Conservation (phyloP, 2,797 vertebrate genomes). For the Echeneis naucrates region DNA sequence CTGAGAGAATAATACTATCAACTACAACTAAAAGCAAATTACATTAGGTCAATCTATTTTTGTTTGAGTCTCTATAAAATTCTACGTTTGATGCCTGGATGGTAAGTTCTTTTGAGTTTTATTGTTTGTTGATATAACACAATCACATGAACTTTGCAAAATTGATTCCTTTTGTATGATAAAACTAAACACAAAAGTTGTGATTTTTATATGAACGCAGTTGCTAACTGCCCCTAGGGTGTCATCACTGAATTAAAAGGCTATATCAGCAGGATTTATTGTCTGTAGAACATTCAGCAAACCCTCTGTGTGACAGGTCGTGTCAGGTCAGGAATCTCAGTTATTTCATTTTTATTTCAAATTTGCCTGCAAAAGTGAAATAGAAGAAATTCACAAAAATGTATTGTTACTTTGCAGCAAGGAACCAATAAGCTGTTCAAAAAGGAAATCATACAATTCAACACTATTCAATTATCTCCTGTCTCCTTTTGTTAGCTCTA, state of each 20-base stretch:
- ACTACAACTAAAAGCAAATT: conserved; percentile 1
- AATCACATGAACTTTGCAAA: not conserved
- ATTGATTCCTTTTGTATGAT: not conserved
- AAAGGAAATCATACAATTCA: conserved; percentile 27
- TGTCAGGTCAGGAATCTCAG: not conserved
- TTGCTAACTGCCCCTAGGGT: not conserved
- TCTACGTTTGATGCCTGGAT: not conserved
- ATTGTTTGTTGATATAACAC: not conserved
- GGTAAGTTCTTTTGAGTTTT: not conserved
- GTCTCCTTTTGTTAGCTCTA: conserved; percentile 22
- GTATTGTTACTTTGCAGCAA: not conserved
- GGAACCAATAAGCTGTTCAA: not conserved
- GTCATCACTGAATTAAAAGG: not conserved
- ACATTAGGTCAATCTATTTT: not conserved
- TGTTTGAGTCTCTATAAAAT: not conserved
- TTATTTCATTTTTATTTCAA: conserved; percentile 3
- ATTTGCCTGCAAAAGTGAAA: not conserved
- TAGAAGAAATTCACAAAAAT: not conserved
- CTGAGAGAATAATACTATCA: not conserved
- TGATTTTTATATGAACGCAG: not conserved
- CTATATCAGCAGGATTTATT: not conserved
- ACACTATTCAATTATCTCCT: conserved; percentile 1
- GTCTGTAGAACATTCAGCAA: not conserved
- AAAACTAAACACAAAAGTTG: not conserved
- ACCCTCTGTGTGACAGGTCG: not conserved